Percentiles rank a stretch among this genome's conserved stretches.
These are phyloP conservation scores for Aspidoscelis tigris DNA, from an alignment of 2,113 vertebrate genomes.

Conservation along the genomic window DNA sequence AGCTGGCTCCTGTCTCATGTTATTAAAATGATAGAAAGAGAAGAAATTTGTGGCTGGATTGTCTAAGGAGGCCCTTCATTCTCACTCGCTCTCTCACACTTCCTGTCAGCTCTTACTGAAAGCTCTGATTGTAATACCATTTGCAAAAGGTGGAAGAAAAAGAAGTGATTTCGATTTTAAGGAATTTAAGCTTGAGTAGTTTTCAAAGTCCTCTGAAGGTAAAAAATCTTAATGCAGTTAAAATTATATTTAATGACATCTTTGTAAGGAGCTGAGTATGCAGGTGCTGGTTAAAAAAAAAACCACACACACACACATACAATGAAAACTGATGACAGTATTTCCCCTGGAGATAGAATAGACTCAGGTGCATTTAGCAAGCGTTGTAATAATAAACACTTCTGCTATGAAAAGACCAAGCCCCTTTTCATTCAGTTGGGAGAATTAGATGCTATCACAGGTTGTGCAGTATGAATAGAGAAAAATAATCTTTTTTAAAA, in stretches of 20 bases:
- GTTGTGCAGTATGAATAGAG: not conserved
- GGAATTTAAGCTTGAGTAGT: conserved; percentile 6
- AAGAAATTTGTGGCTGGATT: conserved; percentile 48
- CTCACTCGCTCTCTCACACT: conserved; percentile 47
- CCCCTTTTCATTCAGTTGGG: conserved; percentile 35
- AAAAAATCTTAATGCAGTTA: conserved; percentile 24
- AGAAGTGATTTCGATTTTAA: conserved; percentile 54
- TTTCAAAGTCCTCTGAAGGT: conserved; percentile 32
- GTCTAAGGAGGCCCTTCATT: conserved; percentile 48
- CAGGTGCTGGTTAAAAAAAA: not conserved
- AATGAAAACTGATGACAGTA: conserved; percentile 44
- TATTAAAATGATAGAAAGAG: not conserved
- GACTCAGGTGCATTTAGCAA: conserved; percentile 9
- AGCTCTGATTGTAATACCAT: conserved; percentile 61
- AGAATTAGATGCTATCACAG: not conserved
- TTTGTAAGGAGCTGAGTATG: conserved; percentile 19
- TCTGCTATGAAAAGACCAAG: conserved; percentile 31
- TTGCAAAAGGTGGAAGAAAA: conserved; percentile 36
- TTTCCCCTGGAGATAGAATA: conserved; percentile 42
- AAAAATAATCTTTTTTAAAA: conserved; percentile 11
- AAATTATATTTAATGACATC: conserved; percentile 32
- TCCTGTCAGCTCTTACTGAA: conserved; percentile 66
- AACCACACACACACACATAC: not conserved
- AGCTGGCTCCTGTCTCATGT: conserved; percentile 51
- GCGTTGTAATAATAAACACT: conserved; percentile 29